phyloP scores from a whole-genome alignment of 2,113 vertebrate species.

The Etheostoma cragini region DNA sequence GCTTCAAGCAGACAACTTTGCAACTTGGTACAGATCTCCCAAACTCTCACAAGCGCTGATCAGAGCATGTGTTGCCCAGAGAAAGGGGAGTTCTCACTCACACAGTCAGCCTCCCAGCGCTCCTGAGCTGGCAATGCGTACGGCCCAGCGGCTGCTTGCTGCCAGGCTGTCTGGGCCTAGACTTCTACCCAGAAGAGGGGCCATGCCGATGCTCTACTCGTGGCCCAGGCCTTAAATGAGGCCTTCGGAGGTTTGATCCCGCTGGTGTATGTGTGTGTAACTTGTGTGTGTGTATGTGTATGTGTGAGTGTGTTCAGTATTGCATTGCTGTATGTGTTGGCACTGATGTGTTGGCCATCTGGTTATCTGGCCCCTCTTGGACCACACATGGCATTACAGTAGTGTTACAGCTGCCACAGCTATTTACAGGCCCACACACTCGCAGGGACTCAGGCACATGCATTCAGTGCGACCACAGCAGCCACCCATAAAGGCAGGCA shows the following conservation, averaged over 20 bases:
- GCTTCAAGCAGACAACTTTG: constrained; percentile 68
- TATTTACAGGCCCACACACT: constrained; percentile 73
- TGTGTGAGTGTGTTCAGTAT: constrained; percentile 55
- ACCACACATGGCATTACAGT: constrained; percentile 65
- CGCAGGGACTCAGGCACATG: constrained; percentile 32
- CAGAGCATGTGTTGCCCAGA: constrained; percentile 72
- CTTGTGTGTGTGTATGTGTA: constrained; percentile 22
- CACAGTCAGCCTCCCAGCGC: constrained; percentile 61
- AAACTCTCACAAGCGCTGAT: constrained; percentile 70
- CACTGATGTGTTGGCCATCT: constrained; percentile 78
- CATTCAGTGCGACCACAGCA: constrained; percentile 34
- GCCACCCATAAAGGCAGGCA: constrained; percentile 9
- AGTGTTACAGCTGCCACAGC: constrained; percentile 67
- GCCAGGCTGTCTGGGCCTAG: constrained; percentile 69
- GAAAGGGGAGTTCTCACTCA: constrained; percentile 50
- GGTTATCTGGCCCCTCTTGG: constrained; percentile 77
- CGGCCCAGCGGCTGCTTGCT: constrained; percentile 62
- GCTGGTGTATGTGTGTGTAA: constrained; percentile 21
- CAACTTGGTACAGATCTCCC: constrained; percentile 68
- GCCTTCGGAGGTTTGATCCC: constrained; percentile 74
- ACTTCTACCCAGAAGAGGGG: constrained; percentile 68
- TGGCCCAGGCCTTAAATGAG: constrained; percentile 69
- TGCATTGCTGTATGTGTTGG: constrained; percentile 69
- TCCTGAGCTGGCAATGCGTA: constrained; percentile 71
- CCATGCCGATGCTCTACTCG: constrained; percentile 65